phyloP scores from a whole-genome alignment of 2,888 invertebrate genomes.

The Philereme transversata region DNA sequence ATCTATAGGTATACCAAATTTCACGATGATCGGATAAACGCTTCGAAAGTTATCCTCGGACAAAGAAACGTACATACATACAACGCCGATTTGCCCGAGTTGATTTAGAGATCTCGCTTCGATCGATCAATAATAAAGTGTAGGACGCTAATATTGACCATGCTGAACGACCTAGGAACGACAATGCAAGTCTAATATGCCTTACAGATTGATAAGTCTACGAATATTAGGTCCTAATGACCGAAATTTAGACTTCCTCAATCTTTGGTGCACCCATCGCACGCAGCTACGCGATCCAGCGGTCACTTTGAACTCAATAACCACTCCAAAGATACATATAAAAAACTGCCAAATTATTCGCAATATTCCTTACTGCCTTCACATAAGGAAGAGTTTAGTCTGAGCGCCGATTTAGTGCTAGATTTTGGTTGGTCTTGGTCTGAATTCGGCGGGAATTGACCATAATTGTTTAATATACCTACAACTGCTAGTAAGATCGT shows the following conservation, averaged over 20 bases:
- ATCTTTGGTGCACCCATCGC: constrained; percentile 32
- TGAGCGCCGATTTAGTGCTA: constrained; percentile 6
- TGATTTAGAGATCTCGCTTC: too few relatives aligned
- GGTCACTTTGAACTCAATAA: constrained; percentile 70
- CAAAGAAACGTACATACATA: too few relatives aligned
- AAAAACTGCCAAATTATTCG: constrained; percentile 6
- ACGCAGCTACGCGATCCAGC: constrained; percentile 40
- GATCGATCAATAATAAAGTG: too few relatives aligned
- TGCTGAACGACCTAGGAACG: too few relatives aligned
- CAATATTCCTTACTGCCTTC: constrained; percentile 4
- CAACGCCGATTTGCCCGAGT: too few relatives aligned
- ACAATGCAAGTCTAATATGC: background rate
- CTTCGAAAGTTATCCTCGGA: too few relatives aligned
- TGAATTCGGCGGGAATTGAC: constrained; percentile 62
- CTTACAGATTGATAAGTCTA: constrained; percentile 2
- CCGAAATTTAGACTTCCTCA: constrained; percentile 35
- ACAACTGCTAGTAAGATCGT: too few relatives aligned
- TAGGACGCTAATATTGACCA: too few relatives aligned
- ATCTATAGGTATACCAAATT: too few relatives aligned
- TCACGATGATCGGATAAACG: too few relatives aligned
- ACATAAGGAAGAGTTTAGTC: constrained; percentile 2
- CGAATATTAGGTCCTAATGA: constrained; percentile 15
- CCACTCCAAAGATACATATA: constrained; percentile 5
- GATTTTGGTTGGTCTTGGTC: constrained; percentile 32
- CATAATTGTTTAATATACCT: constrained; percentile 69